These are phyloP conservation scores for Miniopterus natalensis DNA, from an alignment of 2,113 vertebrate species.

Conservation along the genomic window DNA sequence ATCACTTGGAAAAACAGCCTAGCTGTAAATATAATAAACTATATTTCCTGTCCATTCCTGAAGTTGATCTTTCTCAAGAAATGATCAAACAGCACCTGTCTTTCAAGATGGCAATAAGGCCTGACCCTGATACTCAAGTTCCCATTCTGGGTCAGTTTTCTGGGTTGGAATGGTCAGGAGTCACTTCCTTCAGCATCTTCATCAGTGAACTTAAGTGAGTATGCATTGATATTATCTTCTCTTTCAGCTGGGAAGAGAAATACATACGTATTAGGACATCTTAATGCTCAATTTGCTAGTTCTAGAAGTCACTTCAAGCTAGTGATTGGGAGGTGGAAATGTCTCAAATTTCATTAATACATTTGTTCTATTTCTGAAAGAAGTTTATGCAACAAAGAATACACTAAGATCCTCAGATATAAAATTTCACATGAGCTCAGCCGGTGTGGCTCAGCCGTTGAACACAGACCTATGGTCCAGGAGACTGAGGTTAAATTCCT, in stretches of 20 bases:
- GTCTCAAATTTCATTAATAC: not conserved
- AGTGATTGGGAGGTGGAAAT: not conserved
- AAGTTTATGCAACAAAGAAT: constrained; percentile 1
- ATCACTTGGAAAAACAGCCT: not conserved
- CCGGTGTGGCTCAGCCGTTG: too few species aligned
- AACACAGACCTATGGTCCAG: too few species aligned
- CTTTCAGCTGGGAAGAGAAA: constrained; percentile 85
- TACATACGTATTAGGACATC: not conserved
- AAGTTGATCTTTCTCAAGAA: not conserved
- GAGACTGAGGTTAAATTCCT: too few species aligned
- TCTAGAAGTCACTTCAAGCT: constrained; percentile 16
- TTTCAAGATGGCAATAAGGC: not conserved
- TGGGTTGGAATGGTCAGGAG: constrained; percentile 5
- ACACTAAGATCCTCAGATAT: not conserved
- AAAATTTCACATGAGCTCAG: not conserved
- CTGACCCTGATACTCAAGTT: not conserved
- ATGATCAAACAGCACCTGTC: not conserved
- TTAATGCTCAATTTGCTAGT: constrained; percentile 19
- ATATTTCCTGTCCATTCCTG: not conserved
- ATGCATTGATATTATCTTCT: constrained; percentile 76
- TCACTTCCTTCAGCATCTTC: constrained; percentile 70
- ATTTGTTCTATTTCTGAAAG: constrained; percentile 38
- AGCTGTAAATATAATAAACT: not conserved
- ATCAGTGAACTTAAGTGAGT: constrained; percentile 59
- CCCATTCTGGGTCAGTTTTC: constrained; percentile 59